These are phyloP conservation scores for Chelmon rostratus DNA, from an alignment of 2,797 vertebrate genomes.

Conservation along the genomic window DNA sequence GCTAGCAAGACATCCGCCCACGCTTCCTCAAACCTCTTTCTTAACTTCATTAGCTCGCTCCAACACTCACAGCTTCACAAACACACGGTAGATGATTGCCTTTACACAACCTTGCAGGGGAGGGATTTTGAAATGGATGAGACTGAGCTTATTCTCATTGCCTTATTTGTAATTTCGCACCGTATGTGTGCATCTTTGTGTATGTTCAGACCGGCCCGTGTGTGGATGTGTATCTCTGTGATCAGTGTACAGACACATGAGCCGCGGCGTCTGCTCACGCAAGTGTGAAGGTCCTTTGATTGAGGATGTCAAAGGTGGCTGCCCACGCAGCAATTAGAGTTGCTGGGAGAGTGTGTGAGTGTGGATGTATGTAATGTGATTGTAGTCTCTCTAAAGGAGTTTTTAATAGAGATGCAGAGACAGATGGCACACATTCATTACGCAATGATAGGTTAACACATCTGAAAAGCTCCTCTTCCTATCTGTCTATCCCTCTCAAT, in stretches of 20 bases:
- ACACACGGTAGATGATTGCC: conserved; percentile 36
- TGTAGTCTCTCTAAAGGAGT: conserved; percentile 66
- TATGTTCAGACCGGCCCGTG: not conserved
- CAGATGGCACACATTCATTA: conserved; percentile 79
- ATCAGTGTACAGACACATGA: conserved; percentile 1
- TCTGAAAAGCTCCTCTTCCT: conserved; percentile 62
- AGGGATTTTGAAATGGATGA: conserved; percentile 28
- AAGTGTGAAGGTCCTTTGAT: conserved; percentile 76
- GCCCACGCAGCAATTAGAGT: conserved; percentile 79
- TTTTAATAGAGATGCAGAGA: conserved; percentile 78
- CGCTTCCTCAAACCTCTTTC: conserved; percentile 57
- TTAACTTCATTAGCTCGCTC: conserved; percentile 70
- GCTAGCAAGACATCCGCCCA: conserved; percentile 71
- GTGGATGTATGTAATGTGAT: conserved; percentile 61
- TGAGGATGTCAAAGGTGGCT: conserved; percentile 77
- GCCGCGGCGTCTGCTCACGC: conserved; percentile 15
- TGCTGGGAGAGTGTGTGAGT: conserved; percentile 55
- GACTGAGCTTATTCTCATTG: conserved; percentile 44
- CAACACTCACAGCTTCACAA: conserved; percentile 49
- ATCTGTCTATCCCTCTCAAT: conserved; percentile 51
- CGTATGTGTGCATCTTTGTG: not conserved
- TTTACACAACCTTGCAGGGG: conserved; percentile 27
- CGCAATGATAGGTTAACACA: conserved; percentile 70
- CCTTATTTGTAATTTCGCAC: conserved; percentile 3
- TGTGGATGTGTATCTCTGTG: not conserved